A percentile compares a stretch with the other conserved stretches of the same genome.
Evolutionary conservation across 2,888 invertebrate species (phyloP).

Genomic region (Bellardia bayeri): DNA sequence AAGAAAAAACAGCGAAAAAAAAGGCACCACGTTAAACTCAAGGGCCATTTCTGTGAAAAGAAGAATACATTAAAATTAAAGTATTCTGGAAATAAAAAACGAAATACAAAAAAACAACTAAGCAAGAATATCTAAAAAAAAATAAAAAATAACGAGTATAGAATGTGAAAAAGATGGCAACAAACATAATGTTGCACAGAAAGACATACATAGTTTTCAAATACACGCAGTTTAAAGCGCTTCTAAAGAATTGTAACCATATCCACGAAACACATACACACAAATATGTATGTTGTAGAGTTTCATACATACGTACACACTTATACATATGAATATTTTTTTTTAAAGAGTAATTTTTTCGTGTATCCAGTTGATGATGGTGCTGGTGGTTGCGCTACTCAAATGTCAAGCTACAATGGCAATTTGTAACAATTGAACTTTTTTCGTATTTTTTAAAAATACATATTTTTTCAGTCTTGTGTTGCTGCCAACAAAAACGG

Average conservation of each 20-base stretch:
- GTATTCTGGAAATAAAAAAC: neutral
- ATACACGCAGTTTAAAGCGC: slow-evolving; percentile 51
- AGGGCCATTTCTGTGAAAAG: slow-evolving; percentile 59
- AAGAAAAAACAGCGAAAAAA: slow-evolving; percentile 2
- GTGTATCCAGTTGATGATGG: neutral
- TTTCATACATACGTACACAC: neutral
- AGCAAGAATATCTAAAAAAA: slow-evolving; percentile 39
- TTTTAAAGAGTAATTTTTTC: neutral
- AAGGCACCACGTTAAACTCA: slow-evolving; percentile 46
- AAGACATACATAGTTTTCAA: slow-evolving; percentile 32
- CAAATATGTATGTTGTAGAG: neutral
- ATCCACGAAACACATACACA: neutral
- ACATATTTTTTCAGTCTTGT: neutral
- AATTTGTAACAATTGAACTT: slow-evolving; percentile 73
- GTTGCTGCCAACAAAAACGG: neutral
- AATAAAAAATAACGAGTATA: slow-evolving; percentile 14
- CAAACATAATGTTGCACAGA: slow-evolving; percentile 40
- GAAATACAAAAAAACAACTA: neutral
- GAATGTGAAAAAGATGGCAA: slow-evolving; percentile 46
- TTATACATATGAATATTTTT: neutral
- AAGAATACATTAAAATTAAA: slow-evolving; percentile 52
- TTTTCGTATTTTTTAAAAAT: slow-evolving; percentile 10
- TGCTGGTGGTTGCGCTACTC: slow-evolving; percentile 45
- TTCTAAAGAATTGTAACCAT: slow-evolving; percentile 26
- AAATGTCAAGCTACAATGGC: slow-evolving; percentile 67